Evolutionary conservation across 2,888 invertebrate species (phyloP).

Genomic region (Melanostoma mellinum): DNA sequence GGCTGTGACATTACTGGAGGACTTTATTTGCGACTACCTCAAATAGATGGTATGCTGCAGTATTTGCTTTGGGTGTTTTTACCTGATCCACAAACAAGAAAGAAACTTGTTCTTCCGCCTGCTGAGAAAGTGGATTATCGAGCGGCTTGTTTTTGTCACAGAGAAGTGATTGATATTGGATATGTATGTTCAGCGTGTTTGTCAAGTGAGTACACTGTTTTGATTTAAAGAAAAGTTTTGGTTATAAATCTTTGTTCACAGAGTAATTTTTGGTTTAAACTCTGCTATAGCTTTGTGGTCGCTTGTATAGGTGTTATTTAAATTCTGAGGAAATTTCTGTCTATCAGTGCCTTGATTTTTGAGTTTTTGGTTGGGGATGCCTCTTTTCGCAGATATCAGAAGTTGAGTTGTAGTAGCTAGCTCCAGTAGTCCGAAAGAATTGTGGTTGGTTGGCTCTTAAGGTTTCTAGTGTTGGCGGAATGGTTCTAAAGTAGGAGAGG

Average conservation of each 20-base stretch:
- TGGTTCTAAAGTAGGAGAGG: no score
- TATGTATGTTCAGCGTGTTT: slow-evolving; percentile 99
- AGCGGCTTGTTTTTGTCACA: slow-evolving; percentile 98
- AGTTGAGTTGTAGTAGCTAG: no score
- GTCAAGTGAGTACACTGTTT: slow-evolving; percentile 86
- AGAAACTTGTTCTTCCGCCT: slow-evolving; percentile 93
- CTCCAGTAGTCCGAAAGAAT: no score
- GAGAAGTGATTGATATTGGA: slow-evolving; percentile 96
- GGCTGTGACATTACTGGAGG: slow-evolving; percentile 98
- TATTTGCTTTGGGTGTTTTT: slow-evolving; percentile 92
- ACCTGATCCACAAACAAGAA: slow-evolving; percentile 91
- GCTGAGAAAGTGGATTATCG: slow-evolving; percentile 96
- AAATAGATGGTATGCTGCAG: slow-evolving; percentile 88
- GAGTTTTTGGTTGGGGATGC: no score
- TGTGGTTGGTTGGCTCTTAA: no score
- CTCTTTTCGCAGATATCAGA: no score
- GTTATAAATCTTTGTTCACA: background rate
- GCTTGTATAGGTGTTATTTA: no score
- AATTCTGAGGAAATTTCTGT: no score
- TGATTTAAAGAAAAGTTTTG: slow-evolving; percentile 3
- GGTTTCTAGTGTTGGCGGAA: no score
- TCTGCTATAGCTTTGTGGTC: no score
- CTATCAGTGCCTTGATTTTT: no score
- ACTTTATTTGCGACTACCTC: slow-evolving; percentile 93
- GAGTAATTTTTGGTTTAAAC: no score